Conservation (phyloP, 2,113 vertebrate species). For the Apteryx owenii region DNA sequence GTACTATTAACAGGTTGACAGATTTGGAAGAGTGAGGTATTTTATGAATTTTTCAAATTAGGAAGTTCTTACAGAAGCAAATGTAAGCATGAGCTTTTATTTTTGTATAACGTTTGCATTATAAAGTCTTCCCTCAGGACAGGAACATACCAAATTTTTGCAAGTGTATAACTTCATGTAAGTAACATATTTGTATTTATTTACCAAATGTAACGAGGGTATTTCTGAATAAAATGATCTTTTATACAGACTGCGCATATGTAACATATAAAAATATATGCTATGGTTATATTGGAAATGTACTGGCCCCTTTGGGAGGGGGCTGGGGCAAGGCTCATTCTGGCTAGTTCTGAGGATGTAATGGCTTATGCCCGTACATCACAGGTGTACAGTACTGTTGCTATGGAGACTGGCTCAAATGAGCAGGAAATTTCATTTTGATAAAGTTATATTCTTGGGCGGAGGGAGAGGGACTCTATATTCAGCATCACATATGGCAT, state of each 20-base stretch:
- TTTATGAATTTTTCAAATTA: conserved; percentile 28
- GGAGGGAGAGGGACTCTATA: conserved; percentile 20
- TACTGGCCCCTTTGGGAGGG: neutral
- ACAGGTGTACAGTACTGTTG: conserved; percentile 35
- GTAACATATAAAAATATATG: neutral
- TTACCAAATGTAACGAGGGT: neutral
- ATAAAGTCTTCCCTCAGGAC: conserved; percentile 50
- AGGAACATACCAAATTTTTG: conserved; percentile 33
- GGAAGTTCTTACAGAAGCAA: neutral
- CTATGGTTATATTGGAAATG: neutral
- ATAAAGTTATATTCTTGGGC: conserved; percentile 56
- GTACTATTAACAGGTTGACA: conserved; percentile 17
- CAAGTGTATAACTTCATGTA: conserved; percentile 1
- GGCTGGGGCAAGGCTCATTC: neutral
- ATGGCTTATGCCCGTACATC: neutral
- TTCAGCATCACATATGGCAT: conserved; percentile 21
- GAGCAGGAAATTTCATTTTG: conserved; percentile 50
- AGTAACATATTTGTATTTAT: conserved; percentile 29
- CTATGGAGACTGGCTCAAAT: conserved; percentile 45
- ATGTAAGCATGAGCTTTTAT: neutral
- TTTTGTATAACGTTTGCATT: neutral
- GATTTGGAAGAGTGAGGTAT: neutral
- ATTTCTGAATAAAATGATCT: neutral
- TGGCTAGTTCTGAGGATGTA: conserved; percentile 18
- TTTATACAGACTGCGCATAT: neutral